Evolutionary conservation across 2,888 invertebrate genomes (phyloP).

Genomic region (Pollenia griseotomentosa): DNA sequence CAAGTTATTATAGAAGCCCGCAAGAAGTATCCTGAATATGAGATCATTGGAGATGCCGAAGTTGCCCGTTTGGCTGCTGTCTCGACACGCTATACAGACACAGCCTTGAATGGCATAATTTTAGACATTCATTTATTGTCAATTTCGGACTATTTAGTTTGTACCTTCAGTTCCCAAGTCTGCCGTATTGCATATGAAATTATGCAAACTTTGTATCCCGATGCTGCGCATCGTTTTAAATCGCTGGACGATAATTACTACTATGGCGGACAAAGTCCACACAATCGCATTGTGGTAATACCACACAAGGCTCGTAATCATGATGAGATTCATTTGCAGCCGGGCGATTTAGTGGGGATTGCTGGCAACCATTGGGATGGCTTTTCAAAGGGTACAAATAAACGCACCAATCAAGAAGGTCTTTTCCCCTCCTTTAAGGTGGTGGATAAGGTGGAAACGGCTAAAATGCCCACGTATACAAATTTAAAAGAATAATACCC

Average conservation of each 20-base stretch:
- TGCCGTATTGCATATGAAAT: slow-evolving; percentile 98
- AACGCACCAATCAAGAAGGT: slow-evolving; percentile 91
- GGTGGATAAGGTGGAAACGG: slow-evolving; percentile 86
- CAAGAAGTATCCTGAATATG: slow-evolving; percentile 92
- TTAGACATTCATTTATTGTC: slow-evolving; percentile 96
- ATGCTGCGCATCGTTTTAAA: slow-evolving; percentile 90
- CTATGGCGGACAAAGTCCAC: slow-evolving; percentile 97
- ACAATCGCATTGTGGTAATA: slow-evolving; percentile 91
- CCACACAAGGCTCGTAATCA: slow-evolving; percentile 87
- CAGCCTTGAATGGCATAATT: slow-evolving; percentile 95
- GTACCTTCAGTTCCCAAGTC: slow-evolving; percentile 99
- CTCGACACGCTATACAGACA: slow-evolving; percentile 94
- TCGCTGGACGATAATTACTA: slow-evolving; percentile 99
- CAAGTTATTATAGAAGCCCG: slow-evolving; percentile 89
- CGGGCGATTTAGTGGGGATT: slow-evolving; percentile 94
- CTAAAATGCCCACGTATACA: too few relatives aligned
- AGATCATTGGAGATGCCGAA: slow-evolving; percentile 93
- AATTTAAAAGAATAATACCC: slow-evolving; percentile 33
- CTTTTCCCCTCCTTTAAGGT: slow-evolving; percentile 90
- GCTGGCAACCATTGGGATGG: slow-evolving; percentile 99
- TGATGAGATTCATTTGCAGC: slow-evolving; percentile 89
- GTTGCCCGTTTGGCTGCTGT: slow-evolving; percentile 96
- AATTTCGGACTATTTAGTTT: slow-evolving; percentile 96
- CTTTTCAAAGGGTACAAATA: slow-evolving; percentile 95
- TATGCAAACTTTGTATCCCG: slow-evolving; percentile 92